Evolutionary conservation across 23 tunicate species (phyloP), one percentile per base, ranked within the genome.

Genomic region (Corella eumyota): DNA sequence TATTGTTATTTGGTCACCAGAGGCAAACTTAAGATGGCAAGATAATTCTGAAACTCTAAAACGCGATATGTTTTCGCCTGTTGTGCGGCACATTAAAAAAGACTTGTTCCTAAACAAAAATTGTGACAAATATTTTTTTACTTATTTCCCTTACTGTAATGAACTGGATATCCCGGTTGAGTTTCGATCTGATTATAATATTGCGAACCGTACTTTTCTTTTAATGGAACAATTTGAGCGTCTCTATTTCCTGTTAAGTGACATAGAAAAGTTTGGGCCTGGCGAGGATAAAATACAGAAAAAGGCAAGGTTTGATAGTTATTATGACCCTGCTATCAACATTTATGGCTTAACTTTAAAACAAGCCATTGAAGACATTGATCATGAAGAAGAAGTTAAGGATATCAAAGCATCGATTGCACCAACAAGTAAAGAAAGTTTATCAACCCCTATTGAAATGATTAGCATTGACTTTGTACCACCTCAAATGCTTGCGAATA

Each of bases 1-100:
- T 29, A 45, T 84, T 13, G 60, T 75, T 25, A 69, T 84, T 33
- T 84, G 94, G 77, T 84, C 94, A 4, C 72, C 72, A 9, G 83
- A 63, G 20, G 74, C 94, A 27, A 26, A 22, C 0, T 33, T 30
- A 23, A 25, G 77, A 25, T 74, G 79, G 75, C 40, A 60, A 1
- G 70, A 62, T 0, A 64, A 36, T 6, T 17, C 44, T 1, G 50
- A 47, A 3, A n/a, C 25, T 6, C 25, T 44, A 25, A 59, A 82
- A 1, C 56, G 64, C 1, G 80, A 82, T 5, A 30, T 74, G 40
- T 82, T 82, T 54, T 53, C 81, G 1, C 92, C 92, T 32, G 66
- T 82, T 37, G 2, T 82, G 47, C 64, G 46, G 37, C 40, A 46
- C 15, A 67, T 74, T 30, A 46, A 53, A 30, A 71, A 68, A 31